Percentiles rank a stretch among this genome's conserved stretches.
Evolutionary conservation across 2,797 vertebrate species (phyloP).

Genomic region (Smutsia temminckii): DNA sequence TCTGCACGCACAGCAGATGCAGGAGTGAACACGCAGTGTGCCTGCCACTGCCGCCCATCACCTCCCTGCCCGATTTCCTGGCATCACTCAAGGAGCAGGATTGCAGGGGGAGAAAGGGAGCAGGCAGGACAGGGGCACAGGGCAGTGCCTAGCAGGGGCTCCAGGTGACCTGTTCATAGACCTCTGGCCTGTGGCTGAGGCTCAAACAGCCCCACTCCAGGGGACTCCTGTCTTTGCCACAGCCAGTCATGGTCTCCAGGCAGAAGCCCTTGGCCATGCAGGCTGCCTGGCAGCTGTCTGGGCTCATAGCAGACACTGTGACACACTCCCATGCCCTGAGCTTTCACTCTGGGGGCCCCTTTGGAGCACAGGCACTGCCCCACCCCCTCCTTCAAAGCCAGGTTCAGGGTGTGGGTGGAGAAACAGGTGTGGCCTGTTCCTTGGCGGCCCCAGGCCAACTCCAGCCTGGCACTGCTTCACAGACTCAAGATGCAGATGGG

Average conservation of each 20-base stretch:
- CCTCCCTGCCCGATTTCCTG: background rate
- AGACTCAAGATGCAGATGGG: background rate
- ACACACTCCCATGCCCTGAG: background rate
- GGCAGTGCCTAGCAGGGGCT: background rate
- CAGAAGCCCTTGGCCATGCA: background rate
- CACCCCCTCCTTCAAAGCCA: background rate
- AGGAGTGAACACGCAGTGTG: background rate
- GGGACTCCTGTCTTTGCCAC: background rate
- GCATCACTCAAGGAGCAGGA: background rate
- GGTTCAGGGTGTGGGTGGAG: conserved; percentile 26
- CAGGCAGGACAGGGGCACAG: background rate
- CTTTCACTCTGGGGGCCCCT: background rate
- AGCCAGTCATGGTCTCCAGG: background rate
- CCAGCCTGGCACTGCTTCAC: background rate
- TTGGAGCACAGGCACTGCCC: background rate
- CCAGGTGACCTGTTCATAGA: background rate
- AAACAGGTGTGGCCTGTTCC: conserved; percentile 63
- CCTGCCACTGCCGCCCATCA: background rate
- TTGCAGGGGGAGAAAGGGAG: background rate
- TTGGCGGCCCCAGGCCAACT: background rate
- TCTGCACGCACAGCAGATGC: background rate
- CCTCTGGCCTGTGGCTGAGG: background rate
- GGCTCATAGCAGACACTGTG: background rate
- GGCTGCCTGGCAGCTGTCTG: background rate
- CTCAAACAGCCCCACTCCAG: background rate